These are phyloP conservation scores for Oceanodroma tethys DNA, from an alignment of 2,113 vertebrate species.

Conservation along the genomic window DNA sequence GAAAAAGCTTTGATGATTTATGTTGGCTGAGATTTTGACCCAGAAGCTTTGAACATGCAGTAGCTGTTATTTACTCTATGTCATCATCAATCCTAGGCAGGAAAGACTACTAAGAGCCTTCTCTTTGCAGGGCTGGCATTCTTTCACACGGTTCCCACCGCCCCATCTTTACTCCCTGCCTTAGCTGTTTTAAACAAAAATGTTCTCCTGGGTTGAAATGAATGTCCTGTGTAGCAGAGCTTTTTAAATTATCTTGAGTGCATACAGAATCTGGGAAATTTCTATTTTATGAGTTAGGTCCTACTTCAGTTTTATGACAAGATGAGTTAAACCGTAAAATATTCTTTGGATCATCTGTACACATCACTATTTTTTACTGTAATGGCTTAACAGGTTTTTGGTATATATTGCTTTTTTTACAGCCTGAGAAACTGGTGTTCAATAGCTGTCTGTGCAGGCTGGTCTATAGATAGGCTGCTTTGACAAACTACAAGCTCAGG, in stretches of 20 bases:
- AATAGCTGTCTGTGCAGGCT: not conserved
- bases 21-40: not conserved
- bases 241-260: not conserved
- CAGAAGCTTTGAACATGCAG: conserved; percentile 16
- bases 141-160: not conserved
- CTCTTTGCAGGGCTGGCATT: not conserved
- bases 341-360: not conserved
- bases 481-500: not conserved
- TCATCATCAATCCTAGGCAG: not conserved
- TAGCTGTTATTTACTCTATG: conserved; percentile 22
- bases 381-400: not conserved
- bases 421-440: not conserved
- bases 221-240: not conserved
- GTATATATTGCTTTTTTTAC: not conserved
- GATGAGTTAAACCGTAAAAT: conserved; percentile 8
- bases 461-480: not conserved
- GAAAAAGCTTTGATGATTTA: not conserved
- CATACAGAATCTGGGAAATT: not conserved
- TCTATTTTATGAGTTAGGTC: not conserved
- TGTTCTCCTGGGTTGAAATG: not conserved
- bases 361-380: not conserved
- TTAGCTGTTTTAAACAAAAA: not conserved
- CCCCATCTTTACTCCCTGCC: not conserved
- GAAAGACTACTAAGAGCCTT: not conserved
- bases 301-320: not conserved